phyloP scores from a whole-genome alignment of 2,797 vertebrate genomes.

The Dallia pectoralis region DNA sequence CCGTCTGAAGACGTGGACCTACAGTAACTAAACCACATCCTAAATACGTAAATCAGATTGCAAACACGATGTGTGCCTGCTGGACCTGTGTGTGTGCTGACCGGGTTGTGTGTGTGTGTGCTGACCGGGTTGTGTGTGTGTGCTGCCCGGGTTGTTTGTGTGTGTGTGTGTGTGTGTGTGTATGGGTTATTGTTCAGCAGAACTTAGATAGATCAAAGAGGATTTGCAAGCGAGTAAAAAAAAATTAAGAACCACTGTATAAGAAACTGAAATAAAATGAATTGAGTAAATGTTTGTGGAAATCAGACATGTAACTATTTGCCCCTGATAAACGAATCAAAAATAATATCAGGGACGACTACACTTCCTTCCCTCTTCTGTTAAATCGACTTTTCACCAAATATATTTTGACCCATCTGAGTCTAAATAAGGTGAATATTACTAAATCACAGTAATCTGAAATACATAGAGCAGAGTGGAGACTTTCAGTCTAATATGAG shows the following conservation, averaged over 20 bases:
- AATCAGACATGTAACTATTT: too few species aligned
- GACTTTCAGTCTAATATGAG: constrained; percentile 46
- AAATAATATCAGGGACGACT: constrained; percentile 45
- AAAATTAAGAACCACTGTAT: neutral
- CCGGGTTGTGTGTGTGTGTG: too few species aligned
- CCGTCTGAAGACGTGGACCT: constrained; percentile 38
- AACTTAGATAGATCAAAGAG: too few species aligned
- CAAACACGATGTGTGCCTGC: too few species aligned
- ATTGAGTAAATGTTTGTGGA: too few species aligned
- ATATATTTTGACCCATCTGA: constrained; percentile 19
- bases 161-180: neutral
- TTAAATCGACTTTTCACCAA: constrained; percentile 37
- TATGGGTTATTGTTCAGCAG: too few species aligned
- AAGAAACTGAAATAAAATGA: constrained; percentile 8
- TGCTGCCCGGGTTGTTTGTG: too few species aligned
- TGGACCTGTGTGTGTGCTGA: too few species aligned
- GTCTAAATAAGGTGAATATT: constrained; percentile 22
- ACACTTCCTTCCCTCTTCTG: constrained; percentile 51
- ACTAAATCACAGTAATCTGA: constrained; percentile 36
- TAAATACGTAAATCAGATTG: constrained; percentile 7
- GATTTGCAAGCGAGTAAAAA: neutral
- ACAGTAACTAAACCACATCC: constrained; percentile 11
- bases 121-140: too few species aligned
- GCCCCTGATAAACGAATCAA: too few species aligned
- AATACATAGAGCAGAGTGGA: constrained; percentile 19